phyloP scores from a whole-genome alignment of 2,797 vertebrate genomes.

The Zalophus californianus region DNA sequence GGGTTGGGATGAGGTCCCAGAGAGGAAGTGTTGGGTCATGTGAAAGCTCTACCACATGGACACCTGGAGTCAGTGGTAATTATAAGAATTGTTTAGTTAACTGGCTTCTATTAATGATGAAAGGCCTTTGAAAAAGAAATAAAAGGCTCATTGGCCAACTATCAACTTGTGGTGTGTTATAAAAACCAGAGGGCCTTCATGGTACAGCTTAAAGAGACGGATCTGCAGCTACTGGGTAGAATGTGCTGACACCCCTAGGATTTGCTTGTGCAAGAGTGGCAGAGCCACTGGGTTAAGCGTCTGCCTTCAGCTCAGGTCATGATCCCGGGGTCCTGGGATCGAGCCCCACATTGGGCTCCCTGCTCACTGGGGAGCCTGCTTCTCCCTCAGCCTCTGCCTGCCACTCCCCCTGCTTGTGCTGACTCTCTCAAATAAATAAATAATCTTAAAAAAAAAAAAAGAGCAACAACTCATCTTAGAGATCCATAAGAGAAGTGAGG shows the following conservation, averaged over 20 bases:
- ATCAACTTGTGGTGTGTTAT: background rate
- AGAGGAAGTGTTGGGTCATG: background rate
- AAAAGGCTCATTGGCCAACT: background rate
- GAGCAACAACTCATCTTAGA: background rate
- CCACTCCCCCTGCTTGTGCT: too few relatives aligned
- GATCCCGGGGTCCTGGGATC: too few relatives aligned
- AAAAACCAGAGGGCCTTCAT: background rate
- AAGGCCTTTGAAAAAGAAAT: background rate
- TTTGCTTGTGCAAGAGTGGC: background rate
- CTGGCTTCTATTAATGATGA: background rate
- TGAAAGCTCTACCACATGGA: background rate
- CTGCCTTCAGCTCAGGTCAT: too few relatives aligned
- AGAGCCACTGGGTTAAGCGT: background rate
- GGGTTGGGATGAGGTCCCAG: background rate
- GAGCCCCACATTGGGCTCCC: too few relatives aligned
- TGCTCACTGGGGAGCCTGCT: too few relatives aligned
- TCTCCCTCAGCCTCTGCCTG: too few relatives aligned
- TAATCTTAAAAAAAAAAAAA: background rate
- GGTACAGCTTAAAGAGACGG: background rate
- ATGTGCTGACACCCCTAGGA: background rate
- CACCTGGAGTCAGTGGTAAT: background rate
- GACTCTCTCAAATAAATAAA: background rate
- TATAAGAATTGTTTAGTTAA: background rate
- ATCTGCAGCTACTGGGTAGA: accelerated
- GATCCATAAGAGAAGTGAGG: background rate